phyloP scores from a whole-genome alignment of 2,888 invertebrate species.

The Pachliopta kotzebuea region DNA sequence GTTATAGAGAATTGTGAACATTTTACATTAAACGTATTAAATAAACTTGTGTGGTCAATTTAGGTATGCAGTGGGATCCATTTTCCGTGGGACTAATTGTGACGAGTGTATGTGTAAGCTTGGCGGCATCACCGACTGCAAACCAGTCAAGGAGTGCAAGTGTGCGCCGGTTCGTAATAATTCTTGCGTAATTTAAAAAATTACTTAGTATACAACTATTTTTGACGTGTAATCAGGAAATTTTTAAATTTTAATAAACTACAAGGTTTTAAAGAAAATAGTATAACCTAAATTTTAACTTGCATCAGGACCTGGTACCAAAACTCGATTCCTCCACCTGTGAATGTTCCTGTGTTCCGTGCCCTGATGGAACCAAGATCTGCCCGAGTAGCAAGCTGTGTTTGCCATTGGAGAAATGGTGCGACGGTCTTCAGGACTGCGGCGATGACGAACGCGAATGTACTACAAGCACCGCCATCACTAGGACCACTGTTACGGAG shows the following conservation, averaged over 20 bases:
- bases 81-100: conserved; percentile 87
- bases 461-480: conserved; percentile 37
- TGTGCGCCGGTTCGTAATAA: conserved; percentile 75
- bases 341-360: conserved; percentile 87
- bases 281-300: too few species aligned
- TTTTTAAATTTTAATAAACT: too few species aligned
- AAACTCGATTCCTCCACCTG: conserved; percentile 82
- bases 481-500: conserved; percentile 42
- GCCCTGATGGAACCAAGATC: conserved; percentile 82
- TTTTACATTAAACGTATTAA: too few species aligned
- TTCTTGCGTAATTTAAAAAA: background rate
- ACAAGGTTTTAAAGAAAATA: too few species aligned
- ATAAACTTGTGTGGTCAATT: background rate
- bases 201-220: too few species aligned
- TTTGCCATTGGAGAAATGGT: conserved; percentile 86
- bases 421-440: conserved; percentile 90
- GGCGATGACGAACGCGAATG: conserved; percentile 90
- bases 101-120: conserved; percentile 89
- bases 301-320: conserved; percentile 75
- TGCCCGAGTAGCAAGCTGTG: conserved; percentile 89
- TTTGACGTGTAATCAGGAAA: too few species aligned
- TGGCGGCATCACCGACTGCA: conserved; percentile 86
- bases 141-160: conserved; percentile 83
- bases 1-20: too few species aligned
- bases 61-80: conserved; percentile 87